Conservation (phyloP, 92 coral and sea anemone species). For the Desmophyllum pertusum region DNA sequence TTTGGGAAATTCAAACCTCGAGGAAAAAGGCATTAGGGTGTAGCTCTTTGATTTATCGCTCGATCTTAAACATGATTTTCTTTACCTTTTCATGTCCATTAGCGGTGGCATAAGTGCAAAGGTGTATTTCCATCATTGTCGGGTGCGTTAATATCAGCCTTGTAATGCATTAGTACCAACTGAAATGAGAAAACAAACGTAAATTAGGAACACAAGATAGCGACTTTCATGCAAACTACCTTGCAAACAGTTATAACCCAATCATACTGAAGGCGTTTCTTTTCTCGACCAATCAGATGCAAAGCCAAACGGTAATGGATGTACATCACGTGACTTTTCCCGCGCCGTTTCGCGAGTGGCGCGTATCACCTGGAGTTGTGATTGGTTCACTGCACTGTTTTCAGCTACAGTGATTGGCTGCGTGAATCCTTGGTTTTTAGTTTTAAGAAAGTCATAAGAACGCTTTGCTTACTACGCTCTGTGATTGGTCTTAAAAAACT, state of each 20-base stretch:
- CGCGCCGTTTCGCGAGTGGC: not conserved
- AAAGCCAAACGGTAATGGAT: not conserved
- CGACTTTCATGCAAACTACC: not conserved
- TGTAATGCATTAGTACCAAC: constrained; percentile 89
- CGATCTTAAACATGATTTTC: not conserved
- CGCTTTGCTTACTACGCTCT: too few relatives aligned
- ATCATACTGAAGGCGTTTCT: not conserved
- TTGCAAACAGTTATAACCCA: not conserved
- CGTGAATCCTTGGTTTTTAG: too few relatives aligned
- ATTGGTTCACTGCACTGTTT: not conserved
- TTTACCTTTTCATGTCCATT: constrained; percentile 95
- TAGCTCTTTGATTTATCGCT: not conserved
- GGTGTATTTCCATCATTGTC: constrained; percentile 98
- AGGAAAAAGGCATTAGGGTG: too few relatives aligned
- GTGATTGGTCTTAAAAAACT: too few relatives aligned
- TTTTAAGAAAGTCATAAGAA: too few relatives aligned
- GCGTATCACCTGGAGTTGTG: not conserved
- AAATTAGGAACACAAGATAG: not conserved
- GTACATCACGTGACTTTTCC: not conserved
- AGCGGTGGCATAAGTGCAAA: constrained; percentile 86
- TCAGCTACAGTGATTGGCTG: too few relatives aligned
- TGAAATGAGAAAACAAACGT: constrained; percentile 13
- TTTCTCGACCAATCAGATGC: not conserved
- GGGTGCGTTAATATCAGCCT: constrained; percentile 88
- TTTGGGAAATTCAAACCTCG: not conserved